phyloP scores from a whole-genome alignment of 2,113 vertebrate species.

The Oryzias celebensis region DNA sequence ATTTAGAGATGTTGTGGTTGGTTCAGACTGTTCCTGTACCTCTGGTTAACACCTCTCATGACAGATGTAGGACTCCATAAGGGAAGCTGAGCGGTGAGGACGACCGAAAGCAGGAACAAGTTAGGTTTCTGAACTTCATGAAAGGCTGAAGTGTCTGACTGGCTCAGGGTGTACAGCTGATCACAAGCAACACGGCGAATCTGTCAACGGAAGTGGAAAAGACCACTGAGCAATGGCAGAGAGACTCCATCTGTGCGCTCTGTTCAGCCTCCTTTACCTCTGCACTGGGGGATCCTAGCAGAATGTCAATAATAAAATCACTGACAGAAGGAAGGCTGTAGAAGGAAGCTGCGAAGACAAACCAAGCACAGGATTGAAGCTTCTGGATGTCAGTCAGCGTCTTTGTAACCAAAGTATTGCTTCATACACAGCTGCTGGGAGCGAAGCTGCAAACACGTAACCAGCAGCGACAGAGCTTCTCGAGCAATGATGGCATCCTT shows the following conservation, averaged over 20 bases:
- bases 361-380: conserved; percentile 9
- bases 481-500: conserved; percentile 96
- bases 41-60: conserved; percentile 98
- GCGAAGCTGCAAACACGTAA: conserved; percentile 96
- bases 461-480: conserved; percentile 93
- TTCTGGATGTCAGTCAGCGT: background rate
- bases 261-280: conserved; percentile 80
- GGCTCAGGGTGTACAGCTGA: conserved; percentile 95
- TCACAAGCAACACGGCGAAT: conserved; percentile 96
- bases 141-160: conserved; percentile 90
- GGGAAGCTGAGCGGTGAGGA: conserved; percentile 93
- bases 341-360: conserved; percentile 86
- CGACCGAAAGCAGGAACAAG: conserved; percentile 89
- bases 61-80: conserved; percentile 97
- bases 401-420: background rate
- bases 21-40: conserved; percentile 66
- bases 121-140: conserved; percentile 95
- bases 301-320: conserved; percentile 96
- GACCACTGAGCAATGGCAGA: background rate
- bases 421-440: conserved; percentile 91
- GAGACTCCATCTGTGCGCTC: background rate
- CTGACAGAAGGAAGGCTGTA: conserved; percentile 92
- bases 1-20: background rate
- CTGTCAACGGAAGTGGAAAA: conserved; percentile 60
- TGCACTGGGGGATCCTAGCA: conserved; percentile 93